Base-by-base conservation (phyloP, 2,113 vertebrate genomes). In the Neodontobutis hainanensis region DNA sequence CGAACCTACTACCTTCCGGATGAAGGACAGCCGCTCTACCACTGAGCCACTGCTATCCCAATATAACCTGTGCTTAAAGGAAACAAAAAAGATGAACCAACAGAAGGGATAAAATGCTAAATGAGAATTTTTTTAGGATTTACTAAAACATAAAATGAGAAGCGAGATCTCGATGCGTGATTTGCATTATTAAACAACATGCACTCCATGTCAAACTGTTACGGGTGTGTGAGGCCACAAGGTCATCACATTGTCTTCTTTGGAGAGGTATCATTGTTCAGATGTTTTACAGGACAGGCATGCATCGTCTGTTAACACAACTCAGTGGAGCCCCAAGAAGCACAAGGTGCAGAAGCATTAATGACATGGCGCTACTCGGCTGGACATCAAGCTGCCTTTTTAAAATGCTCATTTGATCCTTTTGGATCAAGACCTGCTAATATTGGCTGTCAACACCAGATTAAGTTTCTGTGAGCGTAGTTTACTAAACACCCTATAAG, bases 401-500 rank as follows among this genome's bases (percentile, higher is more conserved):
- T 67, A 85, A 57, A 78, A 78, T 70, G 73, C 51, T 77, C 85
- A 85, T 73, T 76, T 70, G 80, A 82, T 87, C 81, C n/a, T 36
- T 74, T 82, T 72, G 88, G 70, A 74, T 65, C 64, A 48, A 63
- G 61, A 68, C 69, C 46, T 70, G 55, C 60, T 52, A 79, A 82
- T 51, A 46, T 34, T 11, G 51, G 58, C 73, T 87, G 88, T 91
- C 90, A 84, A 40, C 83, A 80, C 55, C 43, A 78, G 80, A 89
- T 88, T 75, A 61, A 45, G 76, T 86, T 86, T 70, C 76, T 61
- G 61, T 56, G 55, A 55, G 67, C 65, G 34, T 55, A 50, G 27
- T 51, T 19, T 10, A 32, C 7, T 27, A 5, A 40, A 8, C 5
- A 8, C 38, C 38, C 38, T 51, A 9, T 15, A 51, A 51, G 9